phyloP scores from a whole-genome alignment of 1,140 invertebrate genomes.

The Apis florea region DNA sequence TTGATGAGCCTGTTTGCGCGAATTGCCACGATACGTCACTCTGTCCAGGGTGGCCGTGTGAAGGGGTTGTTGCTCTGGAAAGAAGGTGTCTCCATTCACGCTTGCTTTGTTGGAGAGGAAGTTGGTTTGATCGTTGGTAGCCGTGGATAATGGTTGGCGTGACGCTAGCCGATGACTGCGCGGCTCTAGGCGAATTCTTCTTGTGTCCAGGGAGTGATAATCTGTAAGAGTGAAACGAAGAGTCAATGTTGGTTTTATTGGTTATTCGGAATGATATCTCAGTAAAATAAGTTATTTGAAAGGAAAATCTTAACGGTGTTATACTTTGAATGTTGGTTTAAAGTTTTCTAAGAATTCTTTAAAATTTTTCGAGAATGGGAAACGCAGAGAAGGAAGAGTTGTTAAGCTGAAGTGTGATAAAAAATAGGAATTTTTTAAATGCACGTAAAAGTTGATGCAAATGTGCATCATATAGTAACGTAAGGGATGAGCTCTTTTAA shows the following conservation, averaged over 20 bases:
- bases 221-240: conserved; percentile 37
- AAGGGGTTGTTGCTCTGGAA: conserved; percentile 60
- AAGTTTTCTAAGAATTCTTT: neutral
- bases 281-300: neutral
- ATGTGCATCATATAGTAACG: neutral
- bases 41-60: conserved; percentile 75
- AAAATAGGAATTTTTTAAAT: neutral
- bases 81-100: conserved; percentile 63
- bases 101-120: conserved; percentile 56
- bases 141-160: conserved; percentile 59
- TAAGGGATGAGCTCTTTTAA: neutral
- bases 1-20: conserved; percentile 65
- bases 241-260: too few relatives aligned
- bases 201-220: conserved; percentile 67
- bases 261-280: too few relatives aligned
- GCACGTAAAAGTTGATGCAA: neutral
- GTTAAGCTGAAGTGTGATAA: neutral
- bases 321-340: neutral
- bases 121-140: conserved; percentile 50
- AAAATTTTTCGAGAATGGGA: neutral
- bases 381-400: neutral
- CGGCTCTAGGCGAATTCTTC: conserved; percentile 72
- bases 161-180: conserved; percentile 71
- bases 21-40: conserved; percentile 72
- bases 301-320: neutral